A percentile compares a stretch with the other conserved stretches of the same genome.
These are phyloP conservation scores for Neoarius graeffei DNA, from an alignment of 2,113 vertebrate genomes.

Conservation along the genomic window DNA sequence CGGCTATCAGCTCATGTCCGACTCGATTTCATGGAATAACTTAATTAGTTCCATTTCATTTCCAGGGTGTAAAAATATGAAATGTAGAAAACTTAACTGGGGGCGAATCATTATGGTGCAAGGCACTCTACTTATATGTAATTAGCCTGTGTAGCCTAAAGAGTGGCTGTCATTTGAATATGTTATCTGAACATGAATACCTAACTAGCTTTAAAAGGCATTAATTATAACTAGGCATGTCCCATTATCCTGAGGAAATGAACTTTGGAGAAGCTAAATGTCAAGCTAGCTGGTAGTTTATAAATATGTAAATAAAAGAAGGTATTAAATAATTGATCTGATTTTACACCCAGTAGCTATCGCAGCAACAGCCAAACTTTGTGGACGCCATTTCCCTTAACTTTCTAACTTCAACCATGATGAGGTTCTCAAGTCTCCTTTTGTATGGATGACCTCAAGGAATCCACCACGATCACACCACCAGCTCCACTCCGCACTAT, in stretches of 20 bases:
- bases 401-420: not conserved
- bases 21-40: too few relatives aligned
- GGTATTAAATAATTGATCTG: not conserved
- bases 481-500: not conserved
- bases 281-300: not conserved
- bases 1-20: too few relatives aligned
- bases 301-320: not conserved
- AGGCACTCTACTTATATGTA: not conserved
- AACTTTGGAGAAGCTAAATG: not conserved
- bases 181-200: not conserved
- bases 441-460: not conserved
- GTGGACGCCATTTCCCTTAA: not conserved
- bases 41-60: too few relatives aligned
- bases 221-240: not conserved
- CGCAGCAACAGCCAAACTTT: not conserved
- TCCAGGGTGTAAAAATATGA: not conserved
- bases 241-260: not conserved
- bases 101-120: not conserved
- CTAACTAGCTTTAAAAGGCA: not conserved
- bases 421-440: not conserved
- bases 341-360: not conserved
- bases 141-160: not conserved
- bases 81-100: not conserved
- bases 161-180: not conserved
- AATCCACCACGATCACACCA: not conserved